Percentiles rank a stretch among this genome's conserved stretches.
These are phyloP conservation scores for Paramisgurnus dabryanus DNA, from an alignment of 2,113 vertebrate species.

Conservation along the genomic window DNA sequence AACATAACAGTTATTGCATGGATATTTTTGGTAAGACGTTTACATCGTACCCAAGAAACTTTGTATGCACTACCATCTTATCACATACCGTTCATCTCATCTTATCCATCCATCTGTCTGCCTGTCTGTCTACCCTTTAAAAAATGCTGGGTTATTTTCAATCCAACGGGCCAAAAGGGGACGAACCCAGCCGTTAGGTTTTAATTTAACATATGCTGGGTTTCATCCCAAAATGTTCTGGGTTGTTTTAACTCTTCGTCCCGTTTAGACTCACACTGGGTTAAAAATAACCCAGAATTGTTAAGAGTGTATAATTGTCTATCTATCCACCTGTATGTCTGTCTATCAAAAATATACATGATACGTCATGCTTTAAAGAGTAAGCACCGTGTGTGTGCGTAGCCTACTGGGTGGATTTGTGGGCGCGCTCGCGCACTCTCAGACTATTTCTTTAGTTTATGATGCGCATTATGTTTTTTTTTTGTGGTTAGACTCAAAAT, in stretches of 20 bases:
- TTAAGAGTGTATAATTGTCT: background rate
- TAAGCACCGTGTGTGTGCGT: background rate
- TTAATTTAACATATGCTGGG: too few relatives aligned
- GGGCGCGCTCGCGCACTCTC: background rate
- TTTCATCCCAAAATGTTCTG: too few relatives aligned
- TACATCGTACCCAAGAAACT: too few relatives aligned
- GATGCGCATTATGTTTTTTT: background rate
- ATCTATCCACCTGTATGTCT: background rate
- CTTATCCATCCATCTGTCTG: background rate
- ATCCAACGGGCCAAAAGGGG: too few relatives aligned
- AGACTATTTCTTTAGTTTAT: too few relatives aligned
- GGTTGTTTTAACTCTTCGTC: too few relatives aligned
- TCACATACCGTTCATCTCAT: background rate
- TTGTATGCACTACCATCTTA: too few relatives aligned
- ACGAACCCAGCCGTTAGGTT: too few relatives aligned
- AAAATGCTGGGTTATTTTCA: too few relatives aligned
- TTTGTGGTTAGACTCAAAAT: slow-evolving; percentile 9
- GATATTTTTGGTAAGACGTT: background rate
- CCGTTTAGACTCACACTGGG: too few relatives aligned
- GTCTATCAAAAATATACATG: background rate
- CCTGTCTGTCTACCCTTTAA: background rate
- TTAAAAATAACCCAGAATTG: too few relatives aligned
- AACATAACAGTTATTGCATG: background rate
- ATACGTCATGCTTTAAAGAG: background rate
- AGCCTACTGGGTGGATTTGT: background rate